Evolutionary conservation across 2,113 vertebrate species (phyloP).

Genomic region (Corydoras maculifer): DNA sequence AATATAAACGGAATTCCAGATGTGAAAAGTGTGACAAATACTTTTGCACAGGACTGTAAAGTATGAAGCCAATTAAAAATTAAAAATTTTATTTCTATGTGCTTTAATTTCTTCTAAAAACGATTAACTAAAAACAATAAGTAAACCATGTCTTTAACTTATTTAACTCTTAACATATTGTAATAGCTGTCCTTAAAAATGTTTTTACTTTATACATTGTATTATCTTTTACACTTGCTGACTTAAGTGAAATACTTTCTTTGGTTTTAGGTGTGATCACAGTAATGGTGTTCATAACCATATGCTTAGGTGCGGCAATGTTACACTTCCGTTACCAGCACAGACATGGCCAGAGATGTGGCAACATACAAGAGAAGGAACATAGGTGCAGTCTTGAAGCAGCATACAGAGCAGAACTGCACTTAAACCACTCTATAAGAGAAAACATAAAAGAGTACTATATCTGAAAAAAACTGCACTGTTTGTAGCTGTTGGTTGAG

Average conservation of each 20-base stretch:
- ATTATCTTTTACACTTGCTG: neutral
- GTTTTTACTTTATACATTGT: neutral
- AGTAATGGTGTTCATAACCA: conserved; percentile 72
- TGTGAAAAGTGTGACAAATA: too few relatives aligned
- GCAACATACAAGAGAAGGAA: conserved; percentile 73
- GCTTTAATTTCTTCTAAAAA: too few relatives aligned
- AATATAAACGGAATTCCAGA: too few relatives aligned
- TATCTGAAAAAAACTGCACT: conserved; percentile 70
- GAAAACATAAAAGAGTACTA: conserved; percentile 94
- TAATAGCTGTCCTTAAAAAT: too few relatives aligned
- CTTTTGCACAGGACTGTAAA: too few relatives aligned
- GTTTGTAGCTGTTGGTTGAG: conserved; percentile 58
- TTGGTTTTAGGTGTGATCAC: conserved; percentile 69
- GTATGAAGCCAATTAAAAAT: too few relatives aligned
- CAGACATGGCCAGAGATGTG: conserved; percentile 71
- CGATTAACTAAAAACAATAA: too few relatives aligned
- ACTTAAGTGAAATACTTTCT: neutral
- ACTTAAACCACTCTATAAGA: conserved; percentile 83
- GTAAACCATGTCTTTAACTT: too few relatives aligned
- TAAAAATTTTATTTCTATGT: too few relatives aligned
- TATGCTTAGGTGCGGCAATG: conserved; percentile 81
- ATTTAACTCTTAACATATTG: too few relatives aligned
- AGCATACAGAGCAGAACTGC: conserved; percentile 83
- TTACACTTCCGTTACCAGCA: conserved; percentile 86
- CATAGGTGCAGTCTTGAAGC: conserved; percentile 73